Percentiles rank a stretch among this genome's conserved stretches.
phyloP scores from a whole-genome alignment of 2,797 vertebrate species.

The Etheostoma nigrum region DNA sequence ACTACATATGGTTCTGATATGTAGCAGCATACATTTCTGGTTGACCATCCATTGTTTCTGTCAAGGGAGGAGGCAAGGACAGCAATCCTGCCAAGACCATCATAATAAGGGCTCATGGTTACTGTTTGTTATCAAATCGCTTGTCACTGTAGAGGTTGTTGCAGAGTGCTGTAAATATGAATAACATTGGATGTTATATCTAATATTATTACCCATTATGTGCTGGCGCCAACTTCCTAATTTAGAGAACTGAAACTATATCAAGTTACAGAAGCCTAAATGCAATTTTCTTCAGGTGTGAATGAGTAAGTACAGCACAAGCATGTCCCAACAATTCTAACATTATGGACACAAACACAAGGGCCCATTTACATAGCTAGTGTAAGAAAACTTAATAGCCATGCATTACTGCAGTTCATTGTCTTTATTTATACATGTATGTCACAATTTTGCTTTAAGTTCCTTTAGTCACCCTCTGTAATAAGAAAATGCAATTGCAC shows the following conservation, averaged over 20 bases:
- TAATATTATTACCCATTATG: neutral
- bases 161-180: neutral
- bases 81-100: neutral
- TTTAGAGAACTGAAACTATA: neutral
- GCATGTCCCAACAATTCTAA: neutral
- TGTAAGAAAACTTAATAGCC: neutral
- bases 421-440: neutral
- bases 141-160: conserved; percentile 2
- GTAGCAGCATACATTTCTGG: neutral
- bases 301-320: too few relatives aligned
- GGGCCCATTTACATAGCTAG: neutral
- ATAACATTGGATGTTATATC: neutral
- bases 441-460: neutral
- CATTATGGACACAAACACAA: neutral
- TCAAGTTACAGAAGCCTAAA: neutral
- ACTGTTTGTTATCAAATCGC: neutral
- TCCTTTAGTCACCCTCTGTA: neutral
- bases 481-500: neutral
- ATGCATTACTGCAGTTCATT: neutral
- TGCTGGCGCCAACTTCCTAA: neutral
- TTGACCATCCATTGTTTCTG: neutral
- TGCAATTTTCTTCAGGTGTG: neutral
- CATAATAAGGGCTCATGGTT: conserved; percentile 4
- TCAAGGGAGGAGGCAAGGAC: neutral
- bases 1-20: neutral